Base-by-base conservation (phyloP, 2,113 vertebrate species). In the Prietella phreatophila region DNA sequence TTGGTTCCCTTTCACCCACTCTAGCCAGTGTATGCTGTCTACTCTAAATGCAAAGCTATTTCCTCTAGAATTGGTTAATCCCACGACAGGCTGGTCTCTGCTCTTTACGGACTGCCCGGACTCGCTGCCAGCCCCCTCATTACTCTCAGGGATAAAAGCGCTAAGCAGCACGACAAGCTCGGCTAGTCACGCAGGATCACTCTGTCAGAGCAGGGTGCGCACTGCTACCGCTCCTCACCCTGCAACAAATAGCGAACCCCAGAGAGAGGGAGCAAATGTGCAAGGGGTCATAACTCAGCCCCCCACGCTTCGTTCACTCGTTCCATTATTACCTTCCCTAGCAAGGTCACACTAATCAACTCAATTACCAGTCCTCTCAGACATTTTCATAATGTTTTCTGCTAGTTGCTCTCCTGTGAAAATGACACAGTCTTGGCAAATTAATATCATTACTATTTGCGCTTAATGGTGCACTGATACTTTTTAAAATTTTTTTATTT, bases 301-400 rank as follows among this genome's bases (percentile, higher is more conserved):
- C 95, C 95, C 96, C 89, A 93, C 95, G 96, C 96, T 91, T 95
- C 87, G 96, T 96, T 94, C 95, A 78, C 94, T 96, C 95, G 92
- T 94, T 96, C 95, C 94, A 92, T 95, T 96, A 95, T 96, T 96
- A 95, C 96, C 95, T 95, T 96, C 95, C 95, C 97, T 96, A 97
- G 97, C 98, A 99, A 99, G 97, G 98, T 97, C 98, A 97, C 96
- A 95, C 96, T 99, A 97, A 99, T 99, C 97, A 98, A 96, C 95
- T 97, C 97, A 97, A 98, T 99, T 98, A 99, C 95, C 96, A 95
- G 94, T 95, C 96, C 96, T 96, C 96, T 96, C 91, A 93, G 95
- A 97, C 96, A 97, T 97, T 97, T 97, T 98, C 97, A 97, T 98
- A 98, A 99, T 97, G 97, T 98, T 98, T 94, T 95, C 96, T 97